Base-by-base conservation (phyloP, 2,113 vertebrate genomes). In the Aegypius monachus region DNA sequence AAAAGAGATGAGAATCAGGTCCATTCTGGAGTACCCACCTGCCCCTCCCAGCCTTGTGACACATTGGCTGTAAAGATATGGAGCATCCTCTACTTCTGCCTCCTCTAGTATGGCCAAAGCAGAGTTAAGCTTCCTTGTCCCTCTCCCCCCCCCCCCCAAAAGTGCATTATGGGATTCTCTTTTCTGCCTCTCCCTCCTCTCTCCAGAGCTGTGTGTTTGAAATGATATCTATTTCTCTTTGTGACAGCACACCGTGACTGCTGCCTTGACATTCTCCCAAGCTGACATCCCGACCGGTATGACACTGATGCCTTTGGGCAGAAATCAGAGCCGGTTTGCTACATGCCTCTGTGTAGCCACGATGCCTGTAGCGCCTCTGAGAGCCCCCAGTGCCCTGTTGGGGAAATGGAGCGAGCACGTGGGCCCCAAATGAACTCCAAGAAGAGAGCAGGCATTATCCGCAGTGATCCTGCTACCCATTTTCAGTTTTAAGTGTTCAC, bases 141-240 rank as follows among this genome's bases (percentile, higher is more conserved):
- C 43, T 59, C 26, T 91, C 50, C 43, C 22, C 67, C 53, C 43
- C 26, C 4, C 8, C 23, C 4, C 7, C 21, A 29, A 90, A 85
- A 62, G 62, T 79, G 96, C 96, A 96, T 96, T 12, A 26, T 93
- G 96, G 97, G 94, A 93, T 92, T 96, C 91, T 94, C 92, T 68
- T 68, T 29, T 14, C 78, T 81, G 84, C 81, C 78, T 86, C 81
- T 95, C 93, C 79, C 90, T 94, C 86, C 91, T 93, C 82, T 80
- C 91, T 95, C 4, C 32, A 6, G 85, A 86, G 95, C 95, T 97
- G 92, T 83, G 96, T 97, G 93, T 98, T 98, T 99, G 98, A 99
- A 98, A 99, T 99, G 98, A 99, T 98, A 99, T 99, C 99, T 98
- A 98, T 99, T 99, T 99, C 99, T 99, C 97, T 98, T 98, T 98